Evolutionary conservation across 2,888 invertebrate species (phyloP).

Genomic region (Agapetus fuscipes): DNA sequence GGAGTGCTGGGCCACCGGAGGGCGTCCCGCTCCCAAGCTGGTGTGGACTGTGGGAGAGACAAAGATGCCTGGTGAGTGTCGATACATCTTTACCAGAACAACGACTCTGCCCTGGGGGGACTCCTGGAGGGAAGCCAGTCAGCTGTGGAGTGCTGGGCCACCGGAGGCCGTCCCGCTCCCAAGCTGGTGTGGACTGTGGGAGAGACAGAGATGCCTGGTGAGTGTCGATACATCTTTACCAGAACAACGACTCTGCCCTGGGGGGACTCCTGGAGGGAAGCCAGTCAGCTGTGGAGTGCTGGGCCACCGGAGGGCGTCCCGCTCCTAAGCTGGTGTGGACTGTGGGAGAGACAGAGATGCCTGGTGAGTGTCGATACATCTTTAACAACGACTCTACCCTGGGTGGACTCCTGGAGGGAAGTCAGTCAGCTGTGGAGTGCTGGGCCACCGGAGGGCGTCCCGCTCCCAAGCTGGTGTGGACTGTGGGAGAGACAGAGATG

Average conservation of each 20-base stretch:
- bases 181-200: slow-evolving; percentile 79
- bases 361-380: slow-evolving; percentile 45
- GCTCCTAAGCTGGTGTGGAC: slow-evolving; percentile 79
- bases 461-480: slow-evolving; percentile 77
- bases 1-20: slow-evolving; percentile 66
- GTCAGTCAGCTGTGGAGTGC: slow-evolving; percentile 58
- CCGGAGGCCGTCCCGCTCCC: slow-evolving; percentile 77
- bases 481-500: slow-evolving; percentile 59
- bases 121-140: slow-evolving; percentile 59
- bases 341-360: slow-evolving; percentile 58
- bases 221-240: too few relatives aligned
- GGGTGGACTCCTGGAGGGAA: slow-evolving; percentile 62
- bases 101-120: slow-evolving; percentile 57
- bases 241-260: slow-evolving; percentile 50
- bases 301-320: slow-evolving; percentile 74
- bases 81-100: too few relatives aligned
- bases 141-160: slow-evolving; percentile 63
- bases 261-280: slow-evolving; percentile 64
- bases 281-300: slow-evolving; percentile 58
- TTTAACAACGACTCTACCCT: too few relatives aligned
- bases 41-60: slow-evolving; percentile 74
- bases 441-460: slow-evolving; percentile 76
- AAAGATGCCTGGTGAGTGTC: slow-evolving; percentile 47
- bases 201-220: slow-evolving; percentile 52
- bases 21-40: slow-evolving; percentile 76